phyloP scores from a whole-genome alignment of 2,113 vertebrate genomes.

The Pantherophis guttatus region DNA sequence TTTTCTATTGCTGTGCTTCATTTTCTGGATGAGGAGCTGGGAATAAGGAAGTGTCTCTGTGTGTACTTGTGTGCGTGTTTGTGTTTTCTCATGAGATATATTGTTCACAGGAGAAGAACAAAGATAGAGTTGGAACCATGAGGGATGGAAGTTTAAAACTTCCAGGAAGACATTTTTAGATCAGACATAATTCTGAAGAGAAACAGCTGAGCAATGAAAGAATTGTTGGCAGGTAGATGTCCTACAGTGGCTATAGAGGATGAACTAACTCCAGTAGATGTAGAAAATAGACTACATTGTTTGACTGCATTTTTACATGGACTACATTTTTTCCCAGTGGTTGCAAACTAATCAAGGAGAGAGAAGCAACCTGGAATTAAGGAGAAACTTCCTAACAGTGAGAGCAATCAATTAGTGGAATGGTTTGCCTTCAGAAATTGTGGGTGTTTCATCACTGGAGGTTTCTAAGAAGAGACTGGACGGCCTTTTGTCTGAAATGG shows the following conservation, averaged over 20 bases:
- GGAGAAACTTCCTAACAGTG: background rate
- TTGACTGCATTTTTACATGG: background rate
- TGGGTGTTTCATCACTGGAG: background rate
- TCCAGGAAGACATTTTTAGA: background rate
- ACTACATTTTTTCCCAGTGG: background rate
- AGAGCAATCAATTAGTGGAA: background rate
- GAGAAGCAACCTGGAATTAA: background rate
- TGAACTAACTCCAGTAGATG: background rate
- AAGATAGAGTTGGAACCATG: background rate
- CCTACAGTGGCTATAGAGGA: background rate
- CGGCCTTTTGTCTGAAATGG: background rate
- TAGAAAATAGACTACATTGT: background rate
- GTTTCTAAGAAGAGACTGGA: background rate
- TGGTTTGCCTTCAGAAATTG: background rate
- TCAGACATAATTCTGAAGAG: background rate
- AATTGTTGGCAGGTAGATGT: background rate
- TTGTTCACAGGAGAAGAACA: background rate
- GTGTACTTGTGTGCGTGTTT: background rate
- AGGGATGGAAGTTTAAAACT: background rate
- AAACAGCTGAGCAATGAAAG: background rate
- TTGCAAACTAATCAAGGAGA: background rate
- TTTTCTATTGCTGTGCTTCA: background rate
- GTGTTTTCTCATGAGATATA: background rate
- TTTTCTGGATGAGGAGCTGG: background rate
- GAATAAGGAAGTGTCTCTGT: background rate